A percentile compares a stretch with the other conserved stretches of the same genome.
Conservation (phyloP, 2,888 invertebrate species). For the Psylliodes chrysocephalus region DNA sequence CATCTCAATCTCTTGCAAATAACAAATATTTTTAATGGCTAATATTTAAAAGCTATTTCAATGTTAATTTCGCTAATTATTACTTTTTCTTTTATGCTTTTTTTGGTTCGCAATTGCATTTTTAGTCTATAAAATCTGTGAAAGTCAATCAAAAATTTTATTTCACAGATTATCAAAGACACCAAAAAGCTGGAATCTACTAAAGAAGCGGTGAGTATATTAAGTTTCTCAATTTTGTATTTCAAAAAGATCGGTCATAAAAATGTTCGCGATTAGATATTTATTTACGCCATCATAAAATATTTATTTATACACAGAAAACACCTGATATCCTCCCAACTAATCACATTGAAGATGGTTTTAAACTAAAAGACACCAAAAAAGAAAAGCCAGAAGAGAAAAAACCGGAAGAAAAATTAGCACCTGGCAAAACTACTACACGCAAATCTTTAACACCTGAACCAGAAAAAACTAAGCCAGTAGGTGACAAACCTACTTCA, state of each 20-base stretch:
- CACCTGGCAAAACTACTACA: slow-evolving; percentile 15
- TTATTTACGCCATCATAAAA: slow-evolving; percentile 23
- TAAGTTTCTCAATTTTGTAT: not conserved
- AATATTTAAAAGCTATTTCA: too few relatives aligned
- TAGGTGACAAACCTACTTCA: not conserved
- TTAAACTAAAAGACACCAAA: slow-evolving; percentile 60
- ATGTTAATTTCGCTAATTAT: too few relatives aligned
- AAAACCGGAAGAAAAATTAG: slow-evolving; percentile 36
- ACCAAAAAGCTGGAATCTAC: slow-evolving; percentile 57
- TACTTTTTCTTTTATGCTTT: too few relatives aligned
- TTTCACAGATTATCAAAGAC: slow-evolving; percentile 51
- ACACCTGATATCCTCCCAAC: slow-evolving; percentile 56
- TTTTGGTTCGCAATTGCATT: too few relatives aligned
- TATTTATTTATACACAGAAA: slow-evolving; percentile 48
- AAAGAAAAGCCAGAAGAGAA: slow-evolving; percentile 44
- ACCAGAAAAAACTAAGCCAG: slow-evolving; percentile 42
- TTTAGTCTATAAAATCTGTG: too few relatives aligned
- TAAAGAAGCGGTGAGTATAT: slow-evolving; percentile 58
- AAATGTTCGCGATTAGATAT: not conserved
- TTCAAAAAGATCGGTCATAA: not conserved
- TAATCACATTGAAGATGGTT: slow-evolving; percentile 64
- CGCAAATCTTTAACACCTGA: slow-evolving; percentile 49
- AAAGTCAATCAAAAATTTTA: slow-evolving; percentile 8
- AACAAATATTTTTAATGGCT: too few relatives aligned
- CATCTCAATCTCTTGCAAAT: too few relatives aligned